Base-by-base conservation (phyloP, 1,140 invertebrate genomes). In the Chymomyza costata region DNA sequence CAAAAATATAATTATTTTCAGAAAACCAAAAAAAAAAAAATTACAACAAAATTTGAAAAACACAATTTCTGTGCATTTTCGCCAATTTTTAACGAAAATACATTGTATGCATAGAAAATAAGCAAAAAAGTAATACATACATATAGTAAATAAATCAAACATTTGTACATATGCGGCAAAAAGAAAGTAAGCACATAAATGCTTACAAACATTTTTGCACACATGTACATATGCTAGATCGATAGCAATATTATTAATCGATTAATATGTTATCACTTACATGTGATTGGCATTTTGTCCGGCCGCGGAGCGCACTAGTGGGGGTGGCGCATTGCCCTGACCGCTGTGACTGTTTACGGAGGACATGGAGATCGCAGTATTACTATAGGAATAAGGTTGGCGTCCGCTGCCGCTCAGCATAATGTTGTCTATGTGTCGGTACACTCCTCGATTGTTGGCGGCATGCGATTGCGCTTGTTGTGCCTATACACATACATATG, bases 1-100 rank as follows among this genome's bases (percentile, higher is more conserved):
- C 21, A 25, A 5, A 5, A 25, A 25, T 25, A 25, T n/a, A n/a
- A n/a, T 34, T 34, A 3, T 8, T 34, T 47, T 35, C n/a, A 32
- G 32, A 35, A 19, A 48, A 31, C 10, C 8, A 48, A 48, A 37
- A 37, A 21, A 8, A 38, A 37, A 81, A 58, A 66, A 76, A 82
- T 82, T 82, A 82, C 78, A 82, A 82, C 78, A 76, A 82, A 82
- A 82, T 82, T 82, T 82, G 78, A 82, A 82, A 82, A 82, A 82
- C 78, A 81, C 74, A 82, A 76, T 82, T 67, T 80, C 69, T 81
- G 65, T 51, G 47, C 55, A 64, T 44, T 25, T 7, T 25, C 28
- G 30, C 31, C 13, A 17, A 25, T 8, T n/a, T n/a, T n/a, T n/a
- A n/a, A n/a, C 15, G n/a, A n/a, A n/a, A n/a, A n/a, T n/a, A n/a